A percentile compares a stretch with the other conserved stretches of the same genome.
Evolutionary conservation across 2,113 vertebrate genomes (phyloP).

Genomic region (Oenanthe oenanthe): DNA sequence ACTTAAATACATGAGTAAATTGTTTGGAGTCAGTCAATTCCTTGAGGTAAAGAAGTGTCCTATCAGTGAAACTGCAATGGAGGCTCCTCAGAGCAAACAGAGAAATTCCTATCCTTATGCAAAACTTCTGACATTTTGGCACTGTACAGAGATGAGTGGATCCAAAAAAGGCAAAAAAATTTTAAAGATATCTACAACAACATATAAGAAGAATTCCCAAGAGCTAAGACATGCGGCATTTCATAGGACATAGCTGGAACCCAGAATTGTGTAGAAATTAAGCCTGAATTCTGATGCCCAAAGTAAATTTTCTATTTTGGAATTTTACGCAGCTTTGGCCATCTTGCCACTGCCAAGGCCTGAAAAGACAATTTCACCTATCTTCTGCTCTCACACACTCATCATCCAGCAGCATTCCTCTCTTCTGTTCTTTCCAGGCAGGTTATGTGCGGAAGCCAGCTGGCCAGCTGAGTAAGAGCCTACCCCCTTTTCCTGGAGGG

Average conservation of each 20-base stretch:
- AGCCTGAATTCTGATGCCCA: background rate
- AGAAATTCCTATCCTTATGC: background rate
- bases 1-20: background rate
- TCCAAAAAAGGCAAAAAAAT: background rate
- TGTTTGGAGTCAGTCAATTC: background rate
- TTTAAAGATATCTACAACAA: background rate
- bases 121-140: background rate
- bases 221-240: background rate
- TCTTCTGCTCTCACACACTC: background rate
- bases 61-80: background rate
- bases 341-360: background rate
- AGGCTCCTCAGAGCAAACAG: background rate
- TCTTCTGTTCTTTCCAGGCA: background rate
- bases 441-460: background rate
- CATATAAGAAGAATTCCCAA: background rate
- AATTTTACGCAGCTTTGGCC: background rate
- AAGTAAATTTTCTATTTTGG: background rate
- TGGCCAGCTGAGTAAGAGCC: too few relatives aligned
- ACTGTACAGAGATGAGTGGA: background rate
- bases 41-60: background rate
- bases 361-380: background rate
- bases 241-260: background rate
- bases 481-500: too few relatives aligned
- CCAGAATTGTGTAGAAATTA: background rate
- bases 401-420: fast-evolving